Percentiles rank a stretch among this genome's conserved stretches.
Evolutionary conservation across 2,888 invertebrate species (phyloP).

Genomic region (Lasius platythorax): DNA sequence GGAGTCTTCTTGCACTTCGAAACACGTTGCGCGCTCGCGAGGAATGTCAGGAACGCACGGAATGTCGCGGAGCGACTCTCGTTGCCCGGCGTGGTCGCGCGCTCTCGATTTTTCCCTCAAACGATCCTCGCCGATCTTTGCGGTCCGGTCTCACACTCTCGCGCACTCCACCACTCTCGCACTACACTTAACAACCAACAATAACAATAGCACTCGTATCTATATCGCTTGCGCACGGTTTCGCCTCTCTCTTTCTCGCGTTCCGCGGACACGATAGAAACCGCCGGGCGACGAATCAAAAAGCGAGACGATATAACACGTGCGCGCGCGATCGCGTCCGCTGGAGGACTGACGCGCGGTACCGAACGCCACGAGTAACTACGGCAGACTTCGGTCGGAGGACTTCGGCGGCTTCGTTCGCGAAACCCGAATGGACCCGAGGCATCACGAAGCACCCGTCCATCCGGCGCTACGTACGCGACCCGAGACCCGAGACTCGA

Average conservation of each 20-base stretch:
- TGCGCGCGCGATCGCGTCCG: constrained; percentile 77
- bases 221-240: neutral
- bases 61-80: constrained; percentile 33
- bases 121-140: neutral
- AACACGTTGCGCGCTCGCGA: constrained; percentile 17
- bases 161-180: neutral
- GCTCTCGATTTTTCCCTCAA: constrained; percentile 12
- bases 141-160: neutral
- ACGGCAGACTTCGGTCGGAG: constrained; percentile 63
- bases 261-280: constrained; percentile 13
- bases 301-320: constrained; percentile 56
- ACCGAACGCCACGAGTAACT: constrained; percentile 73
- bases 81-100: neutral
- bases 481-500: neutral
- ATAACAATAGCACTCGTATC: constrained; percentile 1
- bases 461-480: constrained; percentile 32
- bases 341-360: constrained; percentile 80
- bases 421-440: constrained; percentile 64
- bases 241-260: constrained; percentile 6
- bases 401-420: constrained; percentile 64
- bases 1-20: neutral
- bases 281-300: neutral
- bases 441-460: constrained; percentile 60
- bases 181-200: constrained; percentile 13
- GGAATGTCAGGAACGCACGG: constrained; percentile 36